These are phyloP conservation scores for Adineta ricciae DNA, from an alignment of 2,888 invertebrate genomes.

Conservation along the genomic window DNA sequence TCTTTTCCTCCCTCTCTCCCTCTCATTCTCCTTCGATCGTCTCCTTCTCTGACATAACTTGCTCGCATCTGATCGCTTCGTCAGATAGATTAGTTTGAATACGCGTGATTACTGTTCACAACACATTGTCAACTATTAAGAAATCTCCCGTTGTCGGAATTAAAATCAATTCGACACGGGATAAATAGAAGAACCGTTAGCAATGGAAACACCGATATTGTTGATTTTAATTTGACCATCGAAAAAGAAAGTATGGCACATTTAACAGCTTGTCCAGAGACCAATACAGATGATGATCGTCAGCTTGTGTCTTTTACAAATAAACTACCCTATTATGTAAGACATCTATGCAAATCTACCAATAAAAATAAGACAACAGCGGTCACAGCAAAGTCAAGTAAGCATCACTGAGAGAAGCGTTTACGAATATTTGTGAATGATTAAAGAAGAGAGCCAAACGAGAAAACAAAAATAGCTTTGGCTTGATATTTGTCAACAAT, in stretches of 20 bases:
- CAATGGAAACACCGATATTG: background rate
- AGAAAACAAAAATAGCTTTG: background rate
- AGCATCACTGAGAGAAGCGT: background rate
- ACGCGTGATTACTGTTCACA: background rate
- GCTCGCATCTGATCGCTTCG: constrained; percentile 7
- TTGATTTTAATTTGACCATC: background rate
- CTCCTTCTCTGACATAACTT: background rate
- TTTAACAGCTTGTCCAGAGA: background rate
- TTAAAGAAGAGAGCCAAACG: background rate
- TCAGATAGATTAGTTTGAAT: constrained; percentile 4
- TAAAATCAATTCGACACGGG: background rate
- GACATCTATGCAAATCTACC: constrained; percentile 6
- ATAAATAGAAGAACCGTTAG: background rate
- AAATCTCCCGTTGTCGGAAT: background rate
- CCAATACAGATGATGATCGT: background rate
- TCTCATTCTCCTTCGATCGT: background rate
- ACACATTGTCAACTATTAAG: background rate
- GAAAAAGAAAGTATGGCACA: background rate
- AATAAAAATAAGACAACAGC: background rate
- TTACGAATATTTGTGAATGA: background rate
- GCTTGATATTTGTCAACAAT: background rate
- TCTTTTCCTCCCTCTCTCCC: background rate
- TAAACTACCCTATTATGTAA: constrained; percentile 7
- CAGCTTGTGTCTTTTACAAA: background rate
- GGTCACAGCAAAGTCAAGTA: background rate